Evolutionary conservation across 64 coral and sea anemone species (phyloP).

Genomic region (Orbicella faveolata): DNA sequence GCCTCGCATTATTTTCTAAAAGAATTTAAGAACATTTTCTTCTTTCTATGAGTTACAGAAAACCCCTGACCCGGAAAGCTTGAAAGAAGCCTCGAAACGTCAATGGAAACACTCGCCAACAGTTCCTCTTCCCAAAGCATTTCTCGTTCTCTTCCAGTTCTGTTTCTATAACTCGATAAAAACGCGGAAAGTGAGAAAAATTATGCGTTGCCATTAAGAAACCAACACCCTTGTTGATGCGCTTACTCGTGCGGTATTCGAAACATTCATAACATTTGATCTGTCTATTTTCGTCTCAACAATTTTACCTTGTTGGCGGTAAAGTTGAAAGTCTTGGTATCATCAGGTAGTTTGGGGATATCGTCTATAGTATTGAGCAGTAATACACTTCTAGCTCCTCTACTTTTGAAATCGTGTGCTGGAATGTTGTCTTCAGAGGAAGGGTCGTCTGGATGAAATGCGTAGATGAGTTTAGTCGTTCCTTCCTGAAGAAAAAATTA

Average conservation of each 20-base stretch:
- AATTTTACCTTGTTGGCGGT: not conserved
- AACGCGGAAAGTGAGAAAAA: too few relatives aligned
- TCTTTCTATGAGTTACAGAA: too few relatives aligned
- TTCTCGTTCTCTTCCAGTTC: too few relatives aligned
- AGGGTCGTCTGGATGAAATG: constrained; percentile 30
- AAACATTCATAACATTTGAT: too few relatives aligned
- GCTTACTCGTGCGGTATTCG: too few relatives aligned
- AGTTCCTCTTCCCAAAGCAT: too few relatives aligned
- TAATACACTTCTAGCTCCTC: constrained; percentile 1
- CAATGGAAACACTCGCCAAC: too few relatives aligned
- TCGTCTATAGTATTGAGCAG: not conserved
- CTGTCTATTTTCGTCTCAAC: not conserved
- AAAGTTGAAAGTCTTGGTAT: constrained; percentile 14
- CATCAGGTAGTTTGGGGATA: not conserved
- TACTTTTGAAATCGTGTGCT: not conserved
- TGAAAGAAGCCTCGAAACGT: too few relatives aligned
- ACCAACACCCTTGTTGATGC: not conserved
- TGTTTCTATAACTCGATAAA: not conserved
- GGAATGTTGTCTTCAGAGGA: not conserved
- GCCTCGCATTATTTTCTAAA: too few relatives aligned
- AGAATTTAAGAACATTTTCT: too few relatives aligned
- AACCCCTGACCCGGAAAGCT: too few relatives aligned
- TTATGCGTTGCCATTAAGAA: too few relatives aligned
- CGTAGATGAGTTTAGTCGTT: constrained; percentile 6
- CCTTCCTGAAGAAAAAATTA: not conserved